Base-by-base conservation (phyloP, 2,888 invertebrate genomes). In the Pseudococcus jackbeardsleyi region DNA sequence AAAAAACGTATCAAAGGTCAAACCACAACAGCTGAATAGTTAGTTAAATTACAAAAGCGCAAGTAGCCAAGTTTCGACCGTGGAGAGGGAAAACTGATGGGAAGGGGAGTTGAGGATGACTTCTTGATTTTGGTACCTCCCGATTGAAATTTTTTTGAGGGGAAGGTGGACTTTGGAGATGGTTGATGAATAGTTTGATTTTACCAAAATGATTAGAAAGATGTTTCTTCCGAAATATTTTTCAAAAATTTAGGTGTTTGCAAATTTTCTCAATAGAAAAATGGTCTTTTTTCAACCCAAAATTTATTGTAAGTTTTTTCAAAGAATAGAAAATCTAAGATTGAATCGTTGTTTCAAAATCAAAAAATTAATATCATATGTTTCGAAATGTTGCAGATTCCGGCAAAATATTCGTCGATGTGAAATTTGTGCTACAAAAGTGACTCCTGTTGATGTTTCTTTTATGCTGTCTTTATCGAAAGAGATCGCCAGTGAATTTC, bases 21-120 rank as follows among this genome's bases (percentile, higher is more conserved):
- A 72, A 72, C 72, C 72, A 33, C 7, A 33, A 12, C 6, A 33
- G 72, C 72, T 26, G 72, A 59, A 19, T 64, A 64, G 4, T 33
- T 64, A 64, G 72, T 33, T 72, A 72, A 39, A 72, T 33, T 72
- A 64, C 15, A 72, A 33, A 72, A 72, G 72, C 33, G 4, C 72
- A 22, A 22, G 64, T 64, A 22, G 19, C 64, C 64, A 64, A 22
- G 22, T 64, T 64, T 7, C 11, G 22, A 64, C 22, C 3, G 5
- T 22, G 22, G 19, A 22, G 11, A 64, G 64, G 22, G 22, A 64
- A 9, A 22, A 64, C 7, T 64, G 3, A 33, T 33, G 59, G n/a
- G 7, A 59, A 59, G 59, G n/a, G 1, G 59, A 2, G 50, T 15
- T 50, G 12, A 12, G 50, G 50, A 50, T 15, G 50, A 50, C 15